These are phyloP conservation scores for Ophion slaviceki DNA, from an alignment of 2,888 invertebrate species.

Conservation along the genomic window DNA sequence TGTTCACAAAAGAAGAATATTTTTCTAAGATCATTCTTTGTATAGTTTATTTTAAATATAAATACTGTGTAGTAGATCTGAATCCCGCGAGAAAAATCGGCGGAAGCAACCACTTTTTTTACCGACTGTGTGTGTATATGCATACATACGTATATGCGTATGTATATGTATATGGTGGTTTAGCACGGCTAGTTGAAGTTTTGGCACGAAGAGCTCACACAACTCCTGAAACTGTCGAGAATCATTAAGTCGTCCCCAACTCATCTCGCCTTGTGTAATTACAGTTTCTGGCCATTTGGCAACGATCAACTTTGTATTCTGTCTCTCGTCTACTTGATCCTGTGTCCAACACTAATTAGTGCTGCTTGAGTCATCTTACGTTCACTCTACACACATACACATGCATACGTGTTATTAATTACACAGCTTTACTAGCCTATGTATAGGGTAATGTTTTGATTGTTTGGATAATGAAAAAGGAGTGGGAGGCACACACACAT, in stretches of 20 bases:
- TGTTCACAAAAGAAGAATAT: too few relatives aligned
- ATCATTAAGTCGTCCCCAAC: constrained; percentile 50
- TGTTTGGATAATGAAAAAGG: too few relatives aligned
- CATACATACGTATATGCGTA: background rate
- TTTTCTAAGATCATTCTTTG: too few relatives aligned
- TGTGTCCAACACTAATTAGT: constrained; percentile 60
- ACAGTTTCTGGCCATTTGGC: constrained; percentile 57
- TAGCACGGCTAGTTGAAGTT: background rate
- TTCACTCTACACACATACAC: background rate
- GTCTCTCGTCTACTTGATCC: constrained; percentile 59
- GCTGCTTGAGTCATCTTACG: constrained; percentile 7
- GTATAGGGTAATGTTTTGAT: too few relatives aligned
- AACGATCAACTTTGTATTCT: constrained; percentile 55
- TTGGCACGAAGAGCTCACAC: background rate
- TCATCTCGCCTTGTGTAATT: constrained; percentile 56
- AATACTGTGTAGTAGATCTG: too few relatives aligned
- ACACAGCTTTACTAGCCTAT: too few relatives aligned
- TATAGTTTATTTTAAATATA: too few relatives aligned
- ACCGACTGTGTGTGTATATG: background rate
- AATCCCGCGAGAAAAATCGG: too few relatives aligned
- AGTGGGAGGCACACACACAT: background rate
- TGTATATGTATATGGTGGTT: too few relatives aligned
- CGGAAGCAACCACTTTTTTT: too few relatives aligned
- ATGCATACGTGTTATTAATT: too few relatives aligned
- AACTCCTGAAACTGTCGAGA: background rate